Evolutionary conservation across 2,888 invertebrate species (phyloP).

Genomic region (Tromatobia lineatoria): DNA sequence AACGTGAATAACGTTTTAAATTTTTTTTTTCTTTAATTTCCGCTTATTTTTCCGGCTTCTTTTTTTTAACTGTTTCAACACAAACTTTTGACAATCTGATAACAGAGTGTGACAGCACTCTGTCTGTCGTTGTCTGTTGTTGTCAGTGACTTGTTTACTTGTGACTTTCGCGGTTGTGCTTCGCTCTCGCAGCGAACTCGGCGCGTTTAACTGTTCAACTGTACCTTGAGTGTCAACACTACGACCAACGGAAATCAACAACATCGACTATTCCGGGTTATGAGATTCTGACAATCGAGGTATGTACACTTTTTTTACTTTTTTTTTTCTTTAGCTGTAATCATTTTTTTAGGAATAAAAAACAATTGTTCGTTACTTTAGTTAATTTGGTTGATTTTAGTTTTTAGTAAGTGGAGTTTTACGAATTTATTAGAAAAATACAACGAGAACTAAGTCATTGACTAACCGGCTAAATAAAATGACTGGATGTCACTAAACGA

Average conservation of each 20-base stretch:
- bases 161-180: background rate
- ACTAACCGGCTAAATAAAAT: too few species aligned
- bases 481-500: too few species aligned
- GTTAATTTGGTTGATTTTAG: too few species aligned
- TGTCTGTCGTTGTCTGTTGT: constrained; percentile 10
- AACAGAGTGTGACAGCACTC: background rate
- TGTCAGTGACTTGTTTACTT: constrained; percentile 10
- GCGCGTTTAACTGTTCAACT: background rate
- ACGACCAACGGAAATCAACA: background rate
- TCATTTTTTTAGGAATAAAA: background rate
- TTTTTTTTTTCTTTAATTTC: too few species aligned
- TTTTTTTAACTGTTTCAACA: too few species aligned
- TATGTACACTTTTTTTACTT: background rate
- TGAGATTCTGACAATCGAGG: constrained; percentile 36
- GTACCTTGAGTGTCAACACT: background rate
- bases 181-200: background rate
- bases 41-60: too few species aligned
- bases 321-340: background rate
- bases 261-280: constrained; percentile 15
- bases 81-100: background rate
- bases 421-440: too few species aligned
- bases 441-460: too few species aligned
- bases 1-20: too few species aligned
- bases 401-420: too few species aligned
- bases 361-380: too few species aligned